Evolutionary conservation across 2,113 vertebrate genomes (phyloP), one percentile per base, ranked within the genome.

Genomic region (Rousettus leschenaultii): DNA sequence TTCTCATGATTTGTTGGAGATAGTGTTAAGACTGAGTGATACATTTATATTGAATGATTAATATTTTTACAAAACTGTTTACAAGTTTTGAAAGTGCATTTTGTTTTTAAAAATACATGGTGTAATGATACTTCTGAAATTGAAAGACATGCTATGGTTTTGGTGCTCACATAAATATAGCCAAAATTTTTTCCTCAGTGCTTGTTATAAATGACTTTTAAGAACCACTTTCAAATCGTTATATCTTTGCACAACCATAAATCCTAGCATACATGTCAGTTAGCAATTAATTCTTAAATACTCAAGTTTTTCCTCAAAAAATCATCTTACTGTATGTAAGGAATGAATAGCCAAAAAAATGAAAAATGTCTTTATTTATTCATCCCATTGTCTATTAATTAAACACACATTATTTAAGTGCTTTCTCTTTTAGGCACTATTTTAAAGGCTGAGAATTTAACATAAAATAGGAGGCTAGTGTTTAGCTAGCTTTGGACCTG

Each of bases 241-340:
- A 7, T 24, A n/a, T 89, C 28, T 70, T 94, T 43, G 38, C 1
- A 74, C 19, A 95, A 63, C 14, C 15, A 57, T 63, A 65, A 89
- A 89, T 79, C 13, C 14, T 82, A 82, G 11, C 3, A 82, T 0
- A 30, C 2, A 26, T 68, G 15, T 33, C 14, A 94, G 11, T 65
- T 79, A 74, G 28, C 48, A 92, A 90, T 93, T 94, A 71, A 91
- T 53, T 63, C 33, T 92, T 74, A 68, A 68, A 55, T 57, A 74
- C 5, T 90, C 16, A 12, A 53, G 26, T 78, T 78, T 93, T 48
- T 30, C 38, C n/a, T 78, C 43, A 57, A 79, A 91, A 91, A 95
- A 74, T 78, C 3, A 82, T 89, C 11, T 28, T 68, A 61, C 3
- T 33, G 0, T 57, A 61, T 48, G 0, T 28, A 78, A 59, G 14